phyloP scores from a whole-genome alignment of 2,797 vertebrate genomes.

The Poliocrania exsul region DNA sequence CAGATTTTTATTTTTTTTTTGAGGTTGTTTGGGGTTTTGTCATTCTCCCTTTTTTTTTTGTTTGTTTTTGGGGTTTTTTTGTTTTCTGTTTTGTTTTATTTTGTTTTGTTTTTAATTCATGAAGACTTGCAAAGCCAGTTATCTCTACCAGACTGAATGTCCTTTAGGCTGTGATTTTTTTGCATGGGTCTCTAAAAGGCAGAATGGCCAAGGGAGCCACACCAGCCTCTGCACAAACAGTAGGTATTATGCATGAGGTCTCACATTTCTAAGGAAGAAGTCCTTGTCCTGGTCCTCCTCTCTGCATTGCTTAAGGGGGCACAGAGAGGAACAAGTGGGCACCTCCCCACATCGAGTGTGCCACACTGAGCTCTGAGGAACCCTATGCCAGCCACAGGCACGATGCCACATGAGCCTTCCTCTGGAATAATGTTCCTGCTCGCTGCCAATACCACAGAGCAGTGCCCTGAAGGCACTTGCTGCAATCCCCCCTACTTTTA shows the following conservation, averaged over 20 bases:
- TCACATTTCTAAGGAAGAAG: neutral
- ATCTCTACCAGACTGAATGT: neutral
- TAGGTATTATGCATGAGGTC: no score
- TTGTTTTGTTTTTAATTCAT: neutral
- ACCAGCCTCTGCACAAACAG: neutral
- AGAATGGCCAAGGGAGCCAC: neutral
- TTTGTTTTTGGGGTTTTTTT: neutral
- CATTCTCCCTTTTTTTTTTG: rapidly evolving
- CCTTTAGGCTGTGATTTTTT: neutral
- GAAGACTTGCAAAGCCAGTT: neutral
- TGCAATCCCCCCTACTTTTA: neutral
- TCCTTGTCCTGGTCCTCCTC: neutral
- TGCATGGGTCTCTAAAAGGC: neutral
- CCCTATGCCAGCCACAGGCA: neutral
- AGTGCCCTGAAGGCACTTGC: neutral
- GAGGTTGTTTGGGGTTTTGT: neutral
- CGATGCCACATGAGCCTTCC: neutral
- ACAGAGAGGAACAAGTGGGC: neutral
- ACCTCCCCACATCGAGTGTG: no score
- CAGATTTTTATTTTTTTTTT: neutral
- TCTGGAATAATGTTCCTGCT: neutral
- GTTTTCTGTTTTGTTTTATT: no score
- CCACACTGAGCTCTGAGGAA: neutral
- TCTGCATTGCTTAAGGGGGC: neutral
- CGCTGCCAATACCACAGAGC: neutral